phyloP scores from a whole-genome alignment of 1,140 invertebrate species.

The Hypothenemus hampei region DNA sequence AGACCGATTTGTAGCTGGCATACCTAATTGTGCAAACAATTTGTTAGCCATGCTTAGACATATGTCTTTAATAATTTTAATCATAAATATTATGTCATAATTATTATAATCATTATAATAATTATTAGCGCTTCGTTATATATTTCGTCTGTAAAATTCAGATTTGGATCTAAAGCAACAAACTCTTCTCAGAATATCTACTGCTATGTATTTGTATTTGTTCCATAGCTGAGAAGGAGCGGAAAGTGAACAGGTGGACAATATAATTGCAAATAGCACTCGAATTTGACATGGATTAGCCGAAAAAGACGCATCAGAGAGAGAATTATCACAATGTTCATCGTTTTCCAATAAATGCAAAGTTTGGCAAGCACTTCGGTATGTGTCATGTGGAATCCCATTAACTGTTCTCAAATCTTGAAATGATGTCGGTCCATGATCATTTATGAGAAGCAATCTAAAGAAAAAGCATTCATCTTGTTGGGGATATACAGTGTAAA shows the following conservation, averaged over 20 bases:
- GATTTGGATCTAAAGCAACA: no score
- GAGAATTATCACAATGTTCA: conserved; percentile 36
- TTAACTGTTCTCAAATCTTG: conserved; percentile 45
- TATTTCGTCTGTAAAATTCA: no score
- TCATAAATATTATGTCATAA: conserved; percentile 37
- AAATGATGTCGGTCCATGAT: conserved; percentile 48
- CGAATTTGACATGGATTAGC: conserved; percentile 43
- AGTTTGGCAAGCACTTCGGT: conserved; percentile 23
- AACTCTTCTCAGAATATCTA: no score
- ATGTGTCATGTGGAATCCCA: conserved; percentile 37
- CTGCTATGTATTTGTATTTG: conserved; percentile 44
- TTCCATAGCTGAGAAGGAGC: conserved; percentile 28
- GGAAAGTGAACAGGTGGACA: conserved; percentile 27
- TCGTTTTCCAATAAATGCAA: conserved; percentile 41
- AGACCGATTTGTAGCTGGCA: conserved; percentile 43
- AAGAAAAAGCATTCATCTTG: conserved; percentile 48
- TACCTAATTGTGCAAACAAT: conserved; percentile 41
- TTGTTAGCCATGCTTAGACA: conserved; percentile 39
- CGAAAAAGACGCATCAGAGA: conserved; percentile 35
- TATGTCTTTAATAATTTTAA: conserved; percentile 44
- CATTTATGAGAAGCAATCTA: conserved; percentile 46
- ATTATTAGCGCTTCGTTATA: no score
- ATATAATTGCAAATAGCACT: conserved; percentile 44
- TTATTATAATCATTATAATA: no score
- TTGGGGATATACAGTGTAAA: conserved; percentile 44